Percentiles rank a stretch among this genome's conserved stretches.
Conservation (phyloP, 2,888 invertebrate species). For the Eupeodes luniger region DNA sequence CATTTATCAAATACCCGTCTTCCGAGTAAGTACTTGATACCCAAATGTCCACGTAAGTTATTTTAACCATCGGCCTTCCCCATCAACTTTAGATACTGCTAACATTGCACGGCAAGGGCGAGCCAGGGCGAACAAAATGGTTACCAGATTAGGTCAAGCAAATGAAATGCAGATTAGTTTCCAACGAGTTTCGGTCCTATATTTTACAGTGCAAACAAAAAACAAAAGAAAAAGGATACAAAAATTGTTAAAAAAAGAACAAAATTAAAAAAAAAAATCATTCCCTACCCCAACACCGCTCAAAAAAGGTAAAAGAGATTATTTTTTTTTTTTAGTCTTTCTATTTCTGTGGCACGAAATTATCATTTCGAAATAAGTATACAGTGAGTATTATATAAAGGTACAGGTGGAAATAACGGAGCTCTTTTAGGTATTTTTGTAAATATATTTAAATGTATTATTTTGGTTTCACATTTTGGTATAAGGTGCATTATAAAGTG, state of each 20-base stretch:
- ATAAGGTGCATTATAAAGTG: conserved; percentile 40
- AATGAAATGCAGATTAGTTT: conserved; percentile 76
- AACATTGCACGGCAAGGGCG: not conserved
- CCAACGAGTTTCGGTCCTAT: conserved; percentile 69
- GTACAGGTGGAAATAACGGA: not conserved
- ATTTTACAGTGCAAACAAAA: conserved; percentile 41
- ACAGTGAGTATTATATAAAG: not conserved
- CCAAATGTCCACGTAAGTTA: not conserved
- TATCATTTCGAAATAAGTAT: conserved; percentile 16
- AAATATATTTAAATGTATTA: not conserved
- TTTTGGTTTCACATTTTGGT: not conserved
- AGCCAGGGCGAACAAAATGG: conserved; percentile 33
- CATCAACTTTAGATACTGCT: not conserved
- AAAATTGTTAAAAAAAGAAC: conserved; percentile 5
- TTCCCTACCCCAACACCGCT: not conserved
- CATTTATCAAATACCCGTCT: no score
- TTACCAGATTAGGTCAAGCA: conserved; percentile 76
- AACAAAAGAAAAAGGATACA: conserved; percentile 41
- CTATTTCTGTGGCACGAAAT: conserved; percentile 19
- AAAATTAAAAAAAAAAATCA: not conserved
- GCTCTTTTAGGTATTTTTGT: conserved; percentile 3
- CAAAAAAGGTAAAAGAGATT: conserved; percentile 35
- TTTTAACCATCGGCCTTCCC: not conserved
- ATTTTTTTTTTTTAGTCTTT: conserved; percentile 30
- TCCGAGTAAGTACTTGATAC: not conserved